Percentiles rank a stretch among this genome's conserved stretches.
These are phyloP conservation scores for Noctua janthe DNA, from an alignment of 2,888 invertebrate genomes.

Conservation along the genomic window DNA sequence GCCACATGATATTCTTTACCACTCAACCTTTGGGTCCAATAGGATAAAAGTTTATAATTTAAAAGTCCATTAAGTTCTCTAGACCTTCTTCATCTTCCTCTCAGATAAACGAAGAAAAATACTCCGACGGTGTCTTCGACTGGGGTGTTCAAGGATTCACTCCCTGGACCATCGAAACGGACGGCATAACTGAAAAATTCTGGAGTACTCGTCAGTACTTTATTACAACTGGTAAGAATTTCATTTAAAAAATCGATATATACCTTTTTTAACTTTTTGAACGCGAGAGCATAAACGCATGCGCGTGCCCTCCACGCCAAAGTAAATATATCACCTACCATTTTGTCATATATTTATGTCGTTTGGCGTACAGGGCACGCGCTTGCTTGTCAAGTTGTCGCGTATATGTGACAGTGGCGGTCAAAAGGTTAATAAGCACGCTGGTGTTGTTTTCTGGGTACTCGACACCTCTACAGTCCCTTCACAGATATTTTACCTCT, in stretches of 20 bases:
- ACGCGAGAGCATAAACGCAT: too few relatives aligned
- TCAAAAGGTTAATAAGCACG: background rate
- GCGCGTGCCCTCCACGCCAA: too few relatives aligned
- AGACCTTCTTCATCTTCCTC: background rate
- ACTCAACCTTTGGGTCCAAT: too few relatives aligned
- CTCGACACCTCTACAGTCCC: background rate
- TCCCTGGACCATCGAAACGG: conserved; percentile 31
- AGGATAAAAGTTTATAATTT: too few relatives aligned
- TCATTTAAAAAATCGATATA: background rate
- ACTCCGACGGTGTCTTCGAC: conserved; percentile 34
- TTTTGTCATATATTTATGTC: too few relatives aligned
- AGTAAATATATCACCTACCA: too few relatives aligned
- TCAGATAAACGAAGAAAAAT: conserved; percentile 34
- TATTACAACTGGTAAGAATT: conserved; percentile 49
- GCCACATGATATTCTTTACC: too few relatives aligned
- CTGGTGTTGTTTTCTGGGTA: background rate
- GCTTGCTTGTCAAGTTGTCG: too few relatives aligned
- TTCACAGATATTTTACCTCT: background rate
- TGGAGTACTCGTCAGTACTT: conserved; percentile 55
- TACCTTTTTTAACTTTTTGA: too few relatives aligned
- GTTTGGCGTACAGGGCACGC: too few relatives aligned
- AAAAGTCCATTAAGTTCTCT: background rate
- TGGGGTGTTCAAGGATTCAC: conserved; percentile 54
- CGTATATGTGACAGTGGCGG: too few relatives aligned
- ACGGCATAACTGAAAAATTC: conserved; percentile 32